Evolutionary conservation across 2,888 invertebrate species (phyloP).

Genomic region (Seira musarum): DNA sequence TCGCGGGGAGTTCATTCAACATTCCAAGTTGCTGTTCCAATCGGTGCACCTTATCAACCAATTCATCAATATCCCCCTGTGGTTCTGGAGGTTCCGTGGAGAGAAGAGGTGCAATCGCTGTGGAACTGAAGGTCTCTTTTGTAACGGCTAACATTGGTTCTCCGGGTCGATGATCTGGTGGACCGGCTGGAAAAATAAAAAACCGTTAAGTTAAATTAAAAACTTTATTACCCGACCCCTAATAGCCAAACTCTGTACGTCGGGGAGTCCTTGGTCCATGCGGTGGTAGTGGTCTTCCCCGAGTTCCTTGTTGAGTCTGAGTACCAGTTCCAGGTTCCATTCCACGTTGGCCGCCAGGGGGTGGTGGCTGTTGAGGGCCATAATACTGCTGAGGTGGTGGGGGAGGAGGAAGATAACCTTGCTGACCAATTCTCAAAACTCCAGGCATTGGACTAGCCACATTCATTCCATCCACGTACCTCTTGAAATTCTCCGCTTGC

Average conservation of each 20-base stretch:
- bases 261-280: neutral
- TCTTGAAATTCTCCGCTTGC: conserved; percentile 7
- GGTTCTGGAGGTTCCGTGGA: too few species aligned
- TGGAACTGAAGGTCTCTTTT: too few species aligned
- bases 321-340: neutral
- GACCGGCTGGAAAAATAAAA: neutral
- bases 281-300: neutral
- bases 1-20: conserved; percentile 73
- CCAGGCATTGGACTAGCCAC: conserved; percentile 12
- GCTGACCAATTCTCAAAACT: neutral
- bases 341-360: neutral
- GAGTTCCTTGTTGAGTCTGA: neutral
- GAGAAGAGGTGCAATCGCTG: conserved; percentile 44
- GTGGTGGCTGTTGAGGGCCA: neutral
- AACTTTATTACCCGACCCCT: too few species aligned
- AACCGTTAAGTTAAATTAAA: too few species aligned
- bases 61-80: too few species aligned
- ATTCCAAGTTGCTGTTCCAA: conserved; percentile 72
- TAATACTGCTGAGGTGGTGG: neutral
- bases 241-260: neutral
- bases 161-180: neutral
- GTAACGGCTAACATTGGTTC: neutral
- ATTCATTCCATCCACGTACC: conserved; percentile 1
- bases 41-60: conserved; percentile 70
- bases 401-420: neutral